Percentiles rank a stretch among this genome's conserved stretches.
Conservation (phyloP, 2,113 vertebrate genomes). For the Dipodomys spectabilis region DNA sequence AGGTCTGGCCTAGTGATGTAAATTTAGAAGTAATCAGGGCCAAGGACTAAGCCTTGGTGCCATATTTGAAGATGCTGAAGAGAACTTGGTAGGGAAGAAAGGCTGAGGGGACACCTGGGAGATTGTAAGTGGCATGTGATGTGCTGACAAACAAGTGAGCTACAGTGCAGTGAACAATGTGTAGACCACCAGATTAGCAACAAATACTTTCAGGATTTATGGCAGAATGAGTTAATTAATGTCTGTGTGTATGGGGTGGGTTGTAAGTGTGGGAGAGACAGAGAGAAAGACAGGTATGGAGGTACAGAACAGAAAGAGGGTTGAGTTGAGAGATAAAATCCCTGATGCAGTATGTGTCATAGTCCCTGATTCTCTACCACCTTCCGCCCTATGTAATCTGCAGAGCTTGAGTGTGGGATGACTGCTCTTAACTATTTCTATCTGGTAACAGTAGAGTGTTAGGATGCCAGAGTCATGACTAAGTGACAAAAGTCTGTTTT, state of each 20-base stretch:
- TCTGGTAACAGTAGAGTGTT: not conserved
- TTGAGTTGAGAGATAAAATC: not conserved
- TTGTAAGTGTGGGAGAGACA: too few species aligned
- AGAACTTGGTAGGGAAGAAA: not conserved
- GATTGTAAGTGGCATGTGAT: not conserved
- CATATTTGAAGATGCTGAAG: not conserved
- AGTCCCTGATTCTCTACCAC: too few species aligned
- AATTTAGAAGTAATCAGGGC: not conserved
- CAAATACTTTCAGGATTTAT: not conserved
- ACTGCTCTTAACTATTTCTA: not conserved
- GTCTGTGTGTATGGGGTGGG: not conserved
- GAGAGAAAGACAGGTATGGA: too few species aligned
- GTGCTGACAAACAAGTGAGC: not conserved
- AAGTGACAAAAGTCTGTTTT: not conserved
- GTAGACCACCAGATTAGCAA: not conserved
- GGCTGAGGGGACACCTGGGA: not conserved
- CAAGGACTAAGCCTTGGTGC: not conserved
- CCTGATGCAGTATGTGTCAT: too few species aligned
- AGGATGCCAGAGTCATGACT: not conserved
- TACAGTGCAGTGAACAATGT: too few species aligned
- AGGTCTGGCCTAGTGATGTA: not conserved
- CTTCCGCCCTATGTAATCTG: rapidly evolving
- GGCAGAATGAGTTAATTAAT: not conserved
- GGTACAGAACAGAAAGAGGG: not conserved
- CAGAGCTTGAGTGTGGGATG: not conserved